These are phyloP conservation scores for Homarus gammarus DNA, from an alignment of 2,888 invertebrate genomes.

Conservation along the genomic window DNA sequence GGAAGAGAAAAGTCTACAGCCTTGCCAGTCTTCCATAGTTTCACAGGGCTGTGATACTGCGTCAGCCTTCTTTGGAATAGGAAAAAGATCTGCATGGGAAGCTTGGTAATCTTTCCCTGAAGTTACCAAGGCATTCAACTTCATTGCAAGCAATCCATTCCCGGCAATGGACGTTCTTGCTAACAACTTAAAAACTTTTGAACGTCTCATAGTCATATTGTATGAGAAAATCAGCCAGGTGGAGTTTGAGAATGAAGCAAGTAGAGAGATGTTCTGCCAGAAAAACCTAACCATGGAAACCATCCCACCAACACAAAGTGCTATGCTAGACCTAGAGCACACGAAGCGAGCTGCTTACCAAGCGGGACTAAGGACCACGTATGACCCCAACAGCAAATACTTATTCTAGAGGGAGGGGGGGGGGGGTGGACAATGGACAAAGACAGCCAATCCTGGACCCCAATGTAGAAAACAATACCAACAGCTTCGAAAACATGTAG, in stretches of 20 bases:
- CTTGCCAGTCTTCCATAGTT: slow-evolving; percentile 5
- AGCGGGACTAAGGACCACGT: slow-evolving; percentile 6
- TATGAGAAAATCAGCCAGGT: background rate
- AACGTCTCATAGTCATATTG: background rate
- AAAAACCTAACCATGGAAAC: background rate
- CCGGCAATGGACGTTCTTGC: background rate
- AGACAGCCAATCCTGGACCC: background rate
- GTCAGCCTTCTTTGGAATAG: background rate
- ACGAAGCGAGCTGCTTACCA: too few relatives aligned
- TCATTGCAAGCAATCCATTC: background rate
- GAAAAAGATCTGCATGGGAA: background rate
- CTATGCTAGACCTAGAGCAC: too few relatives aligned
- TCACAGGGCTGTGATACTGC: background rate
- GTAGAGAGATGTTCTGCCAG: background rate
- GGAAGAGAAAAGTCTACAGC: background rate
- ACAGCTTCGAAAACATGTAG: background rate
- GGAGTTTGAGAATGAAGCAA: background rate
- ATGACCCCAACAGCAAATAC: too few relatives aligned
- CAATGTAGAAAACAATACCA: background rate
- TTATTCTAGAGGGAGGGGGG: background rate
- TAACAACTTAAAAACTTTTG: background rate
- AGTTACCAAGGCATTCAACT: background rate
- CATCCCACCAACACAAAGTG: background rate
- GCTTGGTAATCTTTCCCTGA: background rate
- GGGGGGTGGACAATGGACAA: slow-evolving; percentile 2